Evolutionary conservation across 2,113 vertebrate genomes (phyloP).

Genomic region (Numida meleagris): DNA sequence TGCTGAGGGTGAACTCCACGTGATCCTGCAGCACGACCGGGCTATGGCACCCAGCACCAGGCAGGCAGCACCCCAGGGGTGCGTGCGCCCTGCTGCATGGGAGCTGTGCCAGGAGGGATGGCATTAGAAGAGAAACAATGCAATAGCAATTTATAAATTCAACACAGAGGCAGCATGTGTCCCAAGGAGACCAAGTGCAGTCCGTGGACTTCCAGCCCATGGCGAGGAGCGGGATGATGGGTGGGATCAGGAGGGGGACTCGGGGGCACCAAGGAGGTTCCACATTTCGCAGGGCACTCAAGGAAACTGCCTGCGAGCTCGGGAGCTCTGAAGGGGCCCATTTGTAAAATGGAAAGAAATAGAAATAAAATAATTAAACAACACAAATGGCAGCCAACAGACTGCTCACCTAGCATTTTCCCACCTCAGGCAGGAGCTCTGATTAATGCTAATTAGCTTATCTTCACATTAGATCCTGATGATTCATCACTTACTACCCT

Average conservation of each 20-base stretch:
- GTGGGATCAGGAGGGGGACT: background rate
- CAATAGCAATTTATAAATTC: background rate
- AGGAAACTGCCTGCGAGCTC: background rate
- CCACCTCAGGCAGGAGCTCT: constrained; percentile 67
- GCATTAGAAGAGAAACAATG: background rate
- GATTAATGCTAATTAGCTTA: constrained; percentile 71
- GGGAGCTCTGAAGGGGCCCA: background rate
- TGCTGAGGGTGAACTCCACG: background rate
- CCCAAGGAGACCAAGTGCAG: background rate
- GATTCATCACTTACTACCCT: constrained; percentile 70
- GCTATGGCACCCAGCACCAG: background rate
- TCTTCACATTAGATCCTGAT: constrained; percentile 69
- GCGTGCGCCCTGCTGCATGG: background rate
- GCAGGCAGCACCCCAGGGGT: background rate
- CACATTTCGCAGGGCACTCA: background rate
- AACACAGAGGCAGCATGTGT: background rate
- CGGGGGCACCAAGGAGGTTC: background rate
- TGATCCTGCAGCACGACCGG: background rate
- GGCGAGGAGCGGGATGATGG: background rate
- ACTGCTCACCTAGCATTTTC: constrained; percentile 65
- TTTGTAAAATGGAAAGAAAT: constrained; percentile 40
- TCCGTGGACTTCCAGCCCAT: background rate
- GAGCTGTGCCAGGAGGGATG: background rate
- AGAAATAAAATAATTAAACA: constrained; percentile 53
- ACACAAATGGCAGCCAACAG: constrained; percentile 49